These are phyloP conservation scores for Adelges cooleyi DNA, from an alignment of 1,140 invertebrate genomes.

Conservation along the genomic window DNA sequence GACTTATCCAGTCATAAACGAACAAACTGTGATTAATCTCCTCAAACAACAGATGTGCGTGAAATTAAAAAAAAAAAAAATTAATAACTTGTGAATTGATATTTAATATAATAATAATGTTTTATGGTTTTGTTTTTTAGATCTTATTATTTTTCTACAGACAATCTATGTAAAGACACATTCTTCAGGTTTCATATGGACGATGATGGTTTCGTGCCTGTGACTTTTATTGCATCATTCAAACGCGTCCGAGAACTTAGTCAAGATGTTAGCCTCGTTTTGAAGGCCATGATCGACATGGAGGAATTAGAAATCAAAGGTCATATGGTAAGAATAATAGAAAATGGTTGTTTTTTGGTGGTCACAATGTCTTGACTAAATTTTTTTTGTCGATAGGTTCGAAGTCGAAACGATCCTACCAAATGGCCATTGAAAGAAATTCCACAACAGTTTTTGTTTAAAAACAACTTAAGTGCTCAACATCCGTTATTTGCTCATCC, in stretches of 20 bases:
- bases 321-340: constrained; percentile 48
- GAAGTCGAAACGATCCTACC: constrained; percentile 64
- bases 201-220: constrained; percentile 78
- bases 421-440: constrained; percentile 49
- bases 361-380: too few species aligned
- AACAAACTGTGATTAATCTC: constrained; percentile 28
- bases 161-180: constrained; percentile 91
- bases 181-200: constrained; percentile 96
- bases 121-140: constrained; percentile 49
- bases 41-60: constrained; percentile 26
- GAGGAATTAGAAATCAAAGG: constrained; percentile 69
- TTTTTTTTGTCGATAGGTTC: constrained; percentile 45
- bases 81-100: neutral
- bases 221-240: constrained; percentile 90
- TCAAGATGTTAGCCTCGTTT: constrained; percentile 67
- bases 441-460: constrained; percentile 26
- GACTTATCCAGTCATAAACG: constrained; percentile 24
- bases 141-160: constrained; percentile 98
- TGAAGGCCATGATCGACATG: constrained; percentile 68
- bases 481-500: constrained; percentile 34
- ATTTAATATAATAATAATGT: neutral
- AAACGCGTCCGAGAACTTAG: constrained; percentile 82
- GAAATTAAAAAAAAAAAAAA: too few species aligned
- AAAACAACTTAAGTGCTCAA: constrained; percentile 21
- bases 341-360: neutral